A percentile compares a stretch with the other conserved stretches of the same genome.
phyloP scores from a whole-genome alignment of 2,888 invertebrate genomes.

The Drosophila basisetae region DNA sequence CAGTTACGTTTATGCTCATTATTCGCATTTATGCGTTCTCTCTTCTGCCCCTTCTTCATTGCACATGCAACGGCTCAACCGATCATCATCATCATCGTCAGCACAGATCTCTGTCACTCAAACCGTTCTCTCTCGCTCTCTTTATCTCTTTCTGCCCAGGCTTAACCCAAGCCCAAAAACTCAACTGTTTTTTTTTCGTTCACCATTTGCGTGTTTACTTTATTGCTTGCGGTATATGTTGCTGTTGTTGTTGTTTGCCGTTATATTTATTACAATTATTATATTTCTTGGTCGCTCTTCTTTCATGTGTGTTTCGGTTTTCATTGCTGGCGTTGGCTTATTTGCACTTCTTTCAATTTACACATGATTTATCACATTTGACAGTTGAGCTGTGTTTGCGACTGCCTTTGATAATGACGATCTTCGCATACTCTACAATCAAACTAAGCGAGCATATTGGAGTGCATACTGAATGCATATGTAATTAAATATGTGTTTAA shows the following conservation, averaged over 20 bases:
- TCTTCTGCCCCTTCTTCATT: background rate
- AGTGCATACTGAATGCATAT: background rate
- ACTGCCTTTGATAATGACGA: slow-evolving; percentile 47
- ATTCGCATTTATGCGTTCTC: slow-evolving; percentile 76
- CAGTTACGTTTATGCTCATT: slow-evolving; percentile 74
- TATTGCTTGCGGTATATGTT: slow-evolving; percentile 32
- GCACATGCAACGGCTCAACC: slow-evolving; percentile 53
- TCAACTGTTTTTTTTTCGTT: slow-evolving; percentile 27
- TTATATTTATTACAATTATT: slow-evolving; percentile 22
- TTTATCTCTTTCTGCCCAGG: slow-evolving; percentile 8
- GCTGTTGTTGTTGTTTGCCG: slow-evolving; percentile 12
- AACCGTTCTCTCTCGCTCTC: background rate
- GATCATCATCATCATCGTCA: slow-evolving; percentile 42
- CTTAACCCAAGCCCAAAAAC: slow-evolving; percentile 27
- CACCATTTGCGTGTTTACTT: slow-evolving; percentile 56
- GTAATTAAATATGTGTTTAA: background rate
- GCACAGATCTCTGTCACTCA: slow-evolving; percentile 39
- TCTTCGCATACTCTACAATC: slow-evolving; percentile 54
- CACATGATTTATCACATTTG: slow-evolving; percentile 80
- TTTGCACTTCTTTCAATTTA: slow-evolving; percentile 81
- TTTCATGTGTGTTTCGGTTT: slow-evolving; percentile 39
- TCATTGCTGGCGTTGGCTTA: slow-evolving; percentile 71
- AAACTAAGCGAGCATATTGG: slow-evolving; percentile 5
- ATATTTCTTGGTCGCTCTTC: slow-evolving; percentile 30
- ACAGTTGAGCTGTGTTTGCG: slow-evolving; percentile 61